Base-by-base conservation (phyloP, 2,113 vertebrate genomes). In the Atlantisia rogersi region DNA sequence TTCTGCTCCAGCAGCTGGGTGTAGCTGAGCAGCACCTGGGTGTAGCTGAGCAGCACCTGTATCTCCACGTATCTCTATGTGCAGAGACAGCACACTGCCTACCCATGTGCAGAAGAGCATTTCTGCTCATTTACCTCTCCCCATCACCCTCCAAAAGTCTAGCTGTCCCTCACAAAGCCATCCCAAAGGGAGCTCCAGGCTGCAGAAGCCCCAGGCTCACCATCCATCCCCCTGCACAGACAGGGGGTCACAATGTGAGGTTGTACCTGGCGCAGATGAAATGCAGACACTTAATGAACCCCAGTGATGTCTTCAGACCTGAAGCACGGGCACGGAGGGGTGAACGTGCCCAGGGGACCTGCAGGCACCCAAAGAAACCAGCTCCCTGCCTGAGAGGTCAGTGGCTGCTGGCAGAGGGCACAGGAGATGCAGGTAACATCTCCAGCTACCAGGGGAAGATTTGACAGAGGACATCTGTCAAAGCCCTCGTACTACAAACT, bases 401-500 rank as follows among this genome's bases (percentile, higher is more conserved):
- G 65, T 28, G 39, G 46, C n/a, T 75, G 52, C 64, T 86, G 65
- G 31, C 82, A 59, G 42, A 91, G 89, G 73, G 32, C 60, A 75
- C 4, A 1, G 83, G 31, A 74, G 60, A 78, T 63, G 46, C 56
- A 0, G 0, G 67, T 71, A 89, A 82, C 69, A n/a, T 52, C 81
- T 78, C 65, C 73, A 60, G 83, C 4, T 52, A 91, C 39, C 56
- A 28, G 58, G 48, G 68, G 39, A 76, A 69, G 74, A 29, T 75
- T 77, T 94, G 95, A 92, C 91, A 94, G 69, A 58, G 58, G 70
- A 94, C 93, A 95, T 96, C 93, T 92, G 91, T 94, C 94, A 95
- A 56, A 95, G 44, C 71, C 81, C 94, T 94, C 0, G 2, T 69
- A 76, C 84, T 95, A 92, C 84, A 87, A 95, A 87, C 94, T 91